A percentile compares a stretch with the other conserved stretches of the same genome.
These are phyloP conservation scores for Chionodraco myersi DNA, from an alignment of 2,113 vertebrate species.

Conservation along the genomic window DNA sequence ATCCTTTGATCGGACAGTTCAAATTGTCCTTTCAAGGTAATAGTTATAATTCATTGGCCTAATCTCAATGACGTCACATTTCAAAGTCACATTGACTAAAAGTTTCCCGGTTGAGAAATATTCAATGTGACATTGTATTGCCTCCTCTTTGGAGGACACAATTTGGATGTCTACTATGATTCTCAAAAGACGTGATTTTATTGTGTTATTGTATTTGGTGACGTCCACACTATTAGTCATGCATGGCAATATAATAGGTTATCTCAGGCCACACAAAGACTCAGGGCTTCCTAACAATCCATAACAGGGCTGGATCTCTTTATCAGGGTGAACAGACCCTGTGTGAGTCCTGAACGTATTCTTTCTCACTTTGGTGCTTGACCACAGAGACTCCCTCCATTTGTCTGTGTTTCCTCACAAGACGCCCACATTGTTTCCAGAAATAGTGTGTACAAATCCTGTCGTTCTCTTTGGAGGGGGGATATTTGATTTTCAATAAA, in stretches of 20 bases:
- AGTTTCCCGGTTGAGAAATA: background rate
- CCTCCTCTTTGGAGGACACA: conserved; percentile 21
- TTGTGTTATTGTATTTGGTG: conserved; percentile 16
- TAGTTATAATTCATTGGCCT: conserved; percentile 1
- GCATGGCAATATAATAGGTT: conserved; percentile 57
- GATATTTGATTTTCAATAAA: conserved; percentile 40
- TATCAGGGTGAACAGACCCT: conserved; percentile 48
- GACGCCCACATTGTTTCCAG: conserved; percentile 39
- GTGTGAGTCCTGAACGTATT: conserved; percentile 37
- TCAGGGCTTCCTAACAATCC: conserved; percentile 46
- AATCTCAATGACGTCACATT: conserved; percentile 1
- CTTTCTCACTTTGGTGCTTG: conserved; percentile 51
- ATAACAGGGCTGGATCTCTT: conserved; percentile 57
- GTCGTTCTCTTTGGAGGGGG: conserved; percentile 17
- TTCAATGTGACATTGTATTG: conserved; percentile 12
- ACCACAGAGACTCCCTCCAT: conserved; percentile 37
- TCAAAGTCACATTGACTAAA: conserved; percentile 38
- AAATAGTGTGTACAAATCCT: conserved; percentile 27
- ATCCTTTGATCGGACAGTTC: no score
- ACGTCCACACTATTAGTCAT: conserved; percentile 48
- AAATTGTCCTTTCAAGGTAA: conserved; percentile 8
- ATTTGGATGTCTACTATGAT: conserved; percentile 13
- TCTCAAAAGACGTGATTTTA: conserved; percentile 35
- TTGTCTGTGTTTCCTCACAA: conserved; percentile 37
- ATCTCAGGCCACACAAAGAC: conserved; percentile 56